Conservation (phyloP, 2,797 vertebrate species). For the Hirundo rustica region DNA sequence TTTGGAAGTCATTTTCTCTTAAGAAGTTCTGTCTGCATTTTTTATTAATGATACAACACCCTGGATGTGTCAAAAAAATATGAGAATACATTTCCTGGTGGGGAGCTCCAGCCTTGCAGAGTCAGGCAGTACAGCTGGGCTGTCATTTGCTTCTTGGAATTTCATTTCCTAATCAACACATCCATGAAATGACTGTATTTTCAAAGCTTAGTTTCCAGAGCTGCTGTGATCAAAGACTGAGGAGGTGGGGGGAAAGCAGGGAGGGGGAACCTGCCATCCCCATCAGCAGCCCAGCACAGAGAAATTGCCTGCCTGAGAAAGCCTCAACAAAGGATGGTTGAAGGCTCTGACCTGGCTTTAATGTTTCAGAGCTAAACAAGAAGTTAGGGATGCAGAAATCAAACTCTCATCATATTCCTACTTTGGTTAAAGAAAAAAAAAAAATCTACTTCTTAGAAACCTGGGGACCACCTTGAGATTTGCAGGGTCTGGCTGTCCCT, state of each 20-base stretch:
- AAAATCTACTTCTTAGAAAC: background rate
- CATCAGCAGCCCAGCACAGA: background rate
- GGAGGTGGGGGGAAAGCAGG: background rate
- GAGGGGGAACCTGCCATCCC: background rate
- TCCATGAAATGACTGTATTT: constrained; percentile 40
- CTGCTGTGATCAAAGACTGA: constrained; percentile 56
- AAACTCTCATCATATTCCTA: background rate
- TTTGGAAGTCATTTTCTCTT: constrained; percentile 36
- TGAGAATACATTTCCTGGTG: constrained; percentile 42
- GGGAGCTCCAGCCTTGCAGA: constrained; percentile 29
- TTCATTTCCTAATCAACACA: constrained; percentile 59
- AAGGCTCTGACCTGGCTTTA: background rate
- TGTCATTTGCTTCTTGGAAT: constrained; percentile 58
- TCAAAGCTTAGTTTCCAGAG: constrained; percentile 53
- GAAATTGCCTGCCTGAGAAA: background rate
- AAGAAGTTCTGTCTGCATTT: constrained; percentile 58
- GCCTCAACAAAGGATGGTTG: background rate
- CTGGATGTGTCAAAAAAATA: constrained; percentile 53
- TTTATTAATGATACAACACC: constrained; percentile 61
- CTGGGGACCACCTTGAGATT: rapidly evolving
- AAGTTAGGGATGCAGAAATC: background rate
- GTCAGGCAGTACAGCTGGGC: background rate
- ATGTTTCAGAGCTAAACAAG: background rate
- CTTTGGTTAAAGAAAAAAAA: background rate
- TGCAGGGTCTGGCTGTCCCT: background rate